Evolutionary conservation across 2,888 invertebrate genomes (phyloP), one percentile per base, ranked within the genome.

Genomic region (Cerceris ruficornis): DNA sequence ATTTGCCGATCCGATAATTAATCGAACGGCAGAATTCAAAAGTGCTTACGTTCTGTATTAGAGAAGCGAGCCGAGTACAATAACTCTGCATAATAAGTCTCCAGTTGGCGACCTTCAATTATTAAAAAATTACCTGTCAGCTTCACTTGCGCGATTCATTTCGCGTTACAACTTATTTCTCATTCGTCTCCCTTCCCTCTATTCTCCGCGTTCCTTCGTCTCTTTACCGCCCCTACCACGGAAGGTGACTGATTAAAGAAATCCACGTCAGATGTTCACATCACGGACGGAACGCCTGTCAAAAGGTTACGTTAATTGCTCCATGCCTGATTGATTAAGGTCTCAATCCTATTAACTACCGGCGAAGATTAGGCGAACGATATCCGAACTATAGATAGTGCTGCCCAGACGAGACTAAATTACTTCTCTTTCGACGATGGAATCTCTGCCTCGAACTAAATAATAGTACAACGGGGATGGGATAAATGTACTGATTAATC

Each of bases 201-300:
- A 54, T 67, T 73, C 73, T 68, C 70, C 77, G 59, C 73, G 77
- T 80, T 78, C 77, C 77, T 69, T 72, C 74, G 70, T 61, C 71
- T 81, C 80, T 65, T 77, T 80, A 61, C 61, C 68, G 59, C 14
- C 73, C 67, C 74, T 74, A 82, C 69, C 77, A 70, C 78, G 58
- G 85, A 74, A 82, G 80, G 87, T 90, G 90, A 90, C 89, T 90
- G 90, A 90, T 90, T 90, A 89, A 90, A 90, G 88, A 90, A 89
- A 89, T 88, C 85, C 85, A 84, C 84, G 89, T 89, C 86, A 84
- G 86, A 86, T 82, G 81, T 83, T 85, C 86, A 83, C 82, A 77
- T 77, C 81, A 81, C 76, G 73, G 78, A 72, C 65, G 76, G 62
- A 81, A 86, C 81, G 83, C 86, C 87, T 88, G 88, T 90, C 90